These are phyloP conservation scores for Yponomeuta cagnagella DNA, from an alignment of 2,888 invertebrate genomes.

Conservation along the genomic window DNA sequence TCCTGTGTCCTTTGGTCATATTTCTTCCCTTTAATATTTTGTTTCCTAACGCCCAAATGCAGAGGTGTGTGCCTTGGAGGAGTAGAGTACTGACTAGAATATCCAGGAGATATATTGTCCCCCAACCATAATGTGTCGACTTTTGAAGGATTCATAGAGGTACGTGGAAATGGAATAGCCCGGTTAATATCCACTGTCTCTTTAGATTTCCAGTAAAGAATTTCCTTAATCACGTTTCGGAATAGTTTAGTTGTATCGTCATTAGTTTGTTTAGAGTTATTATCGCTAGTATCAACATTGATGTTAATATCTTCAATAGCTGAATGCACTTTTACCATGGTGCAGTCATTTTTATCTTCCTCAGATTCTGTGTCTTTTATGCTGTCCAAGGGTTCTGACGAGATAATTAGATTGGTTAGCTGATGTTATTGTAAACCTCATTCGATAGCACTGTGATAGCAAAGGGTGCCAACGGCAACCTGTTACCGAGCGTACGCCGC, in stretches of 20 bases:
- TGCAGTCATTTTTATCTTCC: not conserved
- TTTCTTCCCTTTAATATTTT: not conserved
- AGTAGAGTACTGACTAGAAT: not conserved
- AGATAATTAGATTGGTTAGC: too few species aligned
- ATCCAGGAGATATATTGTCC: not conserved
- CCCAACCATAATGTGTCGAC: not conserved
- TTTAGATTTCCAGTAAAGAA: conserved; percentile 31
- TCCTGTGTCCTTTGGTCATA: not conserved
- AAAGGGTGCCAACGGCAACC: too few species aligned
- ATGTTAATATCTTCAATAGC: not conserved
- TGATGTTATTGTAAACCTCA: too few species aligned
- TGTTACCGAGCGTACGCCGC: too few species aligned
- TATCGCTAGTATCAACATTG: not conserved
- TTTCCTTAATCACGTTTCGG: conserved; percentile 44
- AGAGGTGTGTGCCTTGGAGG: not conserved
- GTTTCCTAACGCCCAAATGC: not conserved
- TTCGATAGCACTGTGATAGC: too few species aligned
- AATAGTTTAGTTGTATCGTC: conserved; percentile 38
- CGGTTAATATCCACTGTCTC: conserved; percentile 9
- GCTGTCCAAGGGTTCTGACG: not conserved
- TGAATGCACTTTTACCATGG: not conserved
- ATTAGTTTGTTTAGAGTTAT: not conserved
- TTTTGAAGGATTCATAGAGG: not conserved
- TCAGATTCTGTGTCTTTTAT: not conserved
- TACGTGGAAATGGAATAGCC: not conserved